Base-by-base conservation (phyloP, 1,140 invertebrate species). In the Drusus annulatus region DNA sequence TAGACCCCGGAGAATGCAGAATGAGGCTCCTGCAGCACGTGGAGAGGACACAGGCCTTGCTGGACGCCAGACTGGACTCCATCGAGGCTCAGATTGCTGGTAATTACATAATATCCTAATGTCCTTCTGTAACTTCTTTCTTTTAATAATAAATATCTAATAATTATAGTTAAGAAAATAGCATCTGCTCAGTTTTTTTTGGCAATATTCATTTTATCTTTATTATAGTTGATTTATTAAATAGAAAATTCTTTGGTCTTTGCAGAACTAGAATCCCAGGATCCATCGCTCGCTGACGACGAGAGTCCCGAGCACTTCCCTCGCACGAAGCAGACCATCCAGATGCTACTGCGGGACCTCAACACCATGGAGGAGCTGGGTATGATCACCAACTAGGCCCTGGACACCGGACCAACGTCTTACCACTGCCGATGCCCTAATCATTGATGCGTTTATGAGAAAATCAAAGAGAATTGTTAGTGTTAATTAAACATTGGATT, bases 21-120 rank as follows among this genome's bases (percentile, higher is more conserved):
- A 90, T 94, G 80, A 92, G 94, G 84, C 89, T 97, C 19, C 88
- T 97, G 63, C 92, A 94, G 28, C 95, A 97, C 85, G 92, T 97
- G 50, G 92, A 94, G 81, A 91, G 94, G 84, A 93, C 93, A 84
- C 94, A 96, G 85, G 90, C 91, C 76, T 90, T 94, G 78, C 90
- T 96, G 25, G 92, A 95, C 82, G 90, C 92, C 1, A 87, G 93
- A 56, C 90, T 97, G n/a, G 92, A 93, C 81, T 91, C 92, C 56
- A 93, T 97, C 25, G 95, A 96, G 87, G 91, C 92, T n/a, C 93
- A 96, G 88, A 91, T 97, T 82, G 91, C 92, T 83, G 92, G 94
- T 95, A 50, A 0, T 15, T 50, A 54, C 15, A 69, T 65, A 79
- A 36, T 8, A 36, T 36, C 31, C 5, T 36, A 4, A 4, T 36